These are phyloP conservation scores for Gari tellinella DNA, from an alignment of 2,888 invertebrate species.

Conservation along the genomic window DNA sequence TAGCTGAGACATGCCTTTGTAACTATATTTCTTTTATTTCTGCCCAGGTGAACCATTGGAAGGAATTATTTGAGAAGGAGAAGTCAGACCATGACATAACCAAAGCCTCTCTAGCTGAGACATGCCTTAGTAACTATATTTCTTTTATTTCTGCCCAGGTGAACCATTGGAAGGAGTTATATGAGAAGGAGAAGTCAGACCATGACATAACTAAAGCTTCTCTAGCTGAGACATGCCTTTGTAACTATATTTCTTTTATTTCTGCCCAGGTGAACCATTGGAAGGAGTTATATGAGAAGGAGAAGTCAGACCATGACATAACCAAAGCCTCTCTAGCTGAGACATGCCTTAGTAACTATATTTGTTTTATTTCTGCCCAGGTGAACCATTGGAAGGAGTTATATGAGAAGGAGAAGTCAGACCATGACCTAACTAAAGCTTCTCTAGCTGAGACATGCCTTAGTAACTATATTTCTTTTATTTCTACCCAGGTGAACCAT, in stretches of 20 bases:
- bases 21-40: no score
- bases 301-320: constrained; percentile 58
- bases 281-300: constrained; percentile 67
- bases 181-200: constrained; percentile 63
- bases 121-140: no score
- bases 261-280: constrained; percentile 74
- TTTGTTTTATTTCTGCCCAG: no score
- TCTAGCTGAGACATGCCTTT: constrained; percentile 47
- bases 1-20: constrained; percentile 30
- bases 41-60: constrained; percentile 74
- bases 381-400: constrained; percentile 67
- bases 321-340: constrained; percentile 59
- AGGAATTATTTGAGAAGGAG: constrained; percentile 66
- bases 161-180: constrained; percentile 63
- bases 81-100: constrained; percentile 62
- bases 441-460: constrained; percentile 44
- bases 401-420: constrained; percentile 64
- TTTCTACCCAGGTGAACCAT: constrained; percentile 74
- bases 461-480: no score
- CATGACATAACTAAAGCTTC: constrained; percentile 63
- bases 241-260: no score
- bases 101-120: constrained; percentile 42
- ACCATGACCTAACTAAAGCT: constrained; percentile 62
- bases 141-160: no score
- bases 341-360: no score